Evolutionary conservation across 2,888 invertebrate species (phyloP), one percentile per base, ranked within the genome.

Genomic region (Mimas tiliae): DNA sequence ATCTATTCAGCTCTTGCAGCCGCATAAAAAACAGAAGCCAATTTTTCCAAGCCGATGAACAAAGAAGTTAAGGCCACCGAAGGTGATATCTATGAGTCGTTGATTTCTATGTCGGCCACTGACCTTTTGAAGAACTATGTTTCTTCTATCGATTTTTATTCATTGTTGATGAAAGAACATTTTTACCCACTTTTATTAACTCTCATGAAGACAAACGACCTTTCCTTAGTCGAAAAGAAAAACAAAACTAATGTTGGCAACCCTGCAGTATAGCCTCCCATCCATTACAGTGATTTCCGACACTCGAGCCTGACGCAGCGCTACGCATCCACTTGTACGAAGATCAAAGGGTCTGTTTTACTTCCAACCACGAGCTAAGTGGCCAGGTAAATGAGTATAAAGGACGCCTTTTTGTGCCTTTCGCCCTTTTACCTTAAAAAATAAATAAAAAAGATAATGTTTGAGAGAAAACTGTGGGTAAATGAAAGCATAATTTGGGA

Each of bases 271-370:
- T 52, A 72, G 72, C 74, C 78, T 74, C 74, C 82, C 80, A 84
- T 88, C 87, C 86, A 88, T 89, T 86, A 87, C 85, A 81, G 84
- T 81, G 87, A 86, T 87, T 88, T 87, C 87, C 85, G 84, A 81
- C 87, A 84, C 83, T 83, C 80, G 72, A 69, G 71, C 76, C 80
- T 80, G 82, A 84, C 83, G 82, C 79, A 77, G 79, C 77, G 69
- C 78, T 77, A 74, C 75, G 76, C 80, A 77, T 73, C 78, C 84
- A 79, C 84, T 83, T 75, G 75, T 77, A 70, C 64, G 71, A 76
- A 80, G 86, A 87, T 88, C 88, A 88, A 88, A 88, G 87, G 80
- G 76, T 66, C 66, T 66, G 62, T 66, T 66, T 63, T 63, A 63
- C 66, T 66, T 47, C 47, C 52, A 47, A 52, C 63, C 69, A 65